Evolutionary conservation across 1,140 invertebrate genomes (phyloP), one percentile per base, ranked within the genome.

Genomic region (Orius insidiosus): DNA sequence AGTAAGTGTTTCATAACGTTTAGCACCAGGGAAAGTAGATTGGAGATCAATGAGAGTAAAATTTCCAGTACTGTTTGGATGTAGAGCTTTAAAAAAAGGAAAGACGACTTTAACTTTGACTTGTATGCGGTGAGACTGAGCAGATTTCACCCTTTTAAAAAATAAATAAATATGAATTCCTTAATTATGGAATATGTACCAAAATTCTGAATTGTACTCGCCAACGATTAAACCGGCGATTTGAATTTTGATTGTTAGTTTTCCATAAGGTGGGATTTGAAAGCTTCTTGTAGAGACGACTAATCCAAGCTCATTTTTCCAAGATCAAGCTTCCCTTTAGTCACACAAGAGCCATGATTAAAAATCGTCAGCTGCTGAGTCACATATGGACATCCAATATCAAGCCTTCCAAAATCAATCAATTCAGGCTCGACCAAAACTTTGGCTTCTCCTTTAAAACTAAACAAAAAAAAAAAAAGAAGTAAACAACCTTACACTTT

Each of bases 41-140:
- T 56, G 46, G 44, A 63, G 62, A 49, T 61, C 55, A 2, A 63
- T 47, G 0, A 62, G 52, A 4, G 59, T 60, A 44, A 62, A 60
- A 14, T 56, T 48, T 11, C 50, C 55, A 2, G 53, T 60, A 1
- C 52, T 50, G 14, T 56, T 58, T 7, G 54, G 55, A 47, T 57
- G 53, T 24, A 54, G 47, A 11, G 58, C 46, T 5, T 52, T 45
- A 5, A 62, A 38, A 38, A 45, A 45, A 0, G 59, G 58, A 32
- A 46, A 18, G 9, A 63, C 57, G 4, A 62, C 53, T 2, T 47
- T 51, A 0, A 54, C 58, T 33, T 47, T 52, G 4, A 63, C 37
- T 5, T 52, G 42, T 5, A 64, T 36, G 1, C 55, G 54, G 15
- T 56, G 52, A 6, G 60, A 58, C 4, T 56, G 59, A 24, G 32